Percentiles rank a stretch among this genome's conserved stretches.
phyloP scores from a whole-genome alignment of 2,797 vertebrate genomes.

The Pristis pectinata region DNA sequence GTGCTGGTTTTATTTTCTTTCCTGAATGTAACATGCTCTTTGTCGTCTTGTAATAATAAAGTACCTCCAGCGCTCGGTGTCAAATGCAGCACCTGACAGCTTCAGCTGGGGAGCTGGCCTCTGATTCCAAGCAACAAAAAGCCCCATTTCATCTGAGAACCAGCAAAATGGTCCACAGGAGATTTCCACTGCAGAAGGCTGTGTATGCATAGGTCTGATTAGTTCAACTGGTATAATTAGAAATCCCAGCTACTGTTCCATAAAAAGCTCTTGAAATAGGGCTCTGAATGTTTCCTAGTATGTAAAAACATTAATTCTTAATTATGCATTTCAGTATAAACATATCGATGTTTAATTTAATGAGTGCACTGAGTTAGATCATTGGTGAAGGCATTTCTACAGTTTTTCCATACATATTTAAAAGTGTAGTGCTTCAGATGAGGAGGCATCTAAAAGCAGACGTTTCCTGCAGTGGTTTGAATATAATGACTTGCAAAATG shows the following conservation, averaged over 20 bases:
- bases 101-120: not conserved
- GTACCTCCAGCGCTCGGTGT: too few relatives aligned
- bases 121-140: not conserved
- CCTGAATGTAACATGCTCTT: not conserved
- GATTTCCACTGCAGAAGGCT: not conserved
- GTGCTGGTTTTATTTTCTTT: not conserved
- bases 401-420: not conserved
- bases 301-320: not conserved
- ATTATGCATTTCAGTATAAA: not conserved
- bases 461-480: not conserved
- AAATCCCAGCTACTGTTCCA: not conserved
- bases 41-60: not conserved
- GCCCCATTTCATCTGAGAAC: not conserved
- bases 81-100: not conserved
- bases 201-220: not conserved
- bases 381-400: not conserved
- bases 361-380: not conserved
- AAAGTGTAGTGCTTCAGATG: not conserved
- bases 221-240: not conserved
- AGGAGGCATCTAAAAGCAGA: not conserved
- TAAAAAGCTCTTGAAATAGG: not conserved
- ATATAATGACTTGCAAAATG: conserved; percentile 6
- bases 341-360: not conserved
- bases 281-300: not conserved
- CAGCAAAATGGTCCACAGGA: not conserved